Evolutionary conservation across 1,140 invertebrate species (phyloP), one percentile per base, ranked within the genome.

Genomic region (Drosophila fuyamai): DNA sequence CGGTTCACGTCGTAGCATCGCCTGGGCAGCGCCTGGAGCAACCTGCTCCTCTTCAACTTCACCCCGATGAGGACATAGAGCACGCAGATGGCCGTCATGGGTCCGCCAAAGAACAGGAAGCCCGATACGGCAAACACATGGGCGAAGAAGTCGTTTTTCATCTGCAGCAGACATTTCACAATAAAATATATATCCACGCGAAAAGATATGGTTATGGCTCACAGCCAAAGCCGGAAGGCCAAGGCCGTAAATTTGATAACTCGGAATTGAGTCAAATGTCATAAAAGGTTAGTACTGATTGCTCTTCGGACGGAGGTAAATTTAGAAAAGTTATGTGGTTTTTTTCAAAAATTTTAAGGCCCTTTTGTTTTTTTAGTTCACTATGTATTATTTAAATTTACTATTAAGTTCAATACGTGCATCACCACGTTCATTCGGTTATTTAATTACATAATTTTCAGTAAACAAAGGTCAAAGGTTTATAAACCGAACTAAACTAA

Each of bases 61-160:
- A 97, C 85, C 7, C 96, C 97, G 81, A 98, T 98, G 56, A 97
- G 92, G n/a, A 96, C 94, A 91, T 98, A 98, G 2, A 98, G 93
- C 4, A 96, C 95, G 5, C 95, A 96, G 79, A 98, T 98, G 36
- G 98, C 93, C 13, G 96, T 95, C 96, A 98, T 97, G 1, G 97
- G 97, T 3, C 95, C 93, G 6, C 97, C 94, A 91, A 98, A 98
- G 92, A 98, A 97, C 18, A 98, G 89, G 72, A 97, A 94, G 0
- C 96, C 97, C 1, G 97, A 97, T 60, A 97, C 94, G 81, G 96
- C 96, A 82, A 98, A 98, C 1, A 96, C 95, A 91, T 97, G 95
- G 18, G 94, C 93, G 13, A 96, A 92, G 13, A 96, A 94, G 1
- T 94, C 93, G 84, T 94, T 93, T 51, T 95, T 95, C 65, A 95